Evolutionary conservation across 2,797 vertebrate species (phyloP), one percentile per base, ranked within the genome.

Genomic region (Steatocranus sp.): DNA sequence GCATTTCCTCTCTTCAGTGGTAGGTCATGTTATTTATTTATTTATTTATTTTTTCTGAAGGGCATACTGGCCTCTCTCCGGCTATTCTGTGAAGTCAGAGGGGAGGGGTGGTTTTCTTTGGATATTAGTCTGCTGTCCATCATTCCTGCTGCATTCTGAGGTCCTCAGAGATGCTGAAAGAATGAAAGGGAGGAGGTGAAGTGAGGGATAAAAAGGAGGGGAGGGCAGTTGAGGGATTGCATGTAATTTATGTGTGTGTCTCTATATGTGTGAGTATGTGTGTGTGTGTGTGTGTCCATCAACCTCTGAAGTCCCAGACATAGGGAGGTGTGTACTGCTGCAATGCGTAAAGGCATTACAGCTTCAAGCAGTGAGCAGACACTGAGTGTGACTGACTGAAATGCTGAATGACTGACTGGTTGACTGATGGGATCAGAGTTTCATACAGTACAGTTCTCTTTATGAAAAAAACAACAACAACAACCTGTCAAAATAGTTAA

Each of bases 271-370:
- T 77, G 49, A 38, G 18, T 38, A 70, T 80, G 70, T 76, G 77
- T 58, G 53, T 51, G 46, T 51, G 46, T 46, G 38, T 58, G 68
- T 75, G 83, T 83, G 86, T 92, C 92, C 87, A 90, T 94, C 93
- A 93, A 91, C 87, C 86, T 89, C 87, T 90, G 89, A 92, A 88
- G 92, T 90, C 91, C 79, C 86, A 89, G 83, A 92, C 91, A 87
- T 86, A 75, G 88, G 92, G 92, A 92, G 91, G 93, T 92, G 94
- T 91, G 86, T 85, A 80, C 91, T 95, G 89, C 94, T 95, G 94
- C 94, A 95, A 93, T 95, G 94, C 94, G 94, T 95, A 95, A 93
- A 95, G 92, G 81, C 90, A 89, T 87, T 88, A 80, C 70, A 81
- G 89, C 83, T 89, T 61, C 83, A 80, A 85, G 88, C 86, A 86